Evolutionary conservation across 1,140 invertebrate species (phyloP).

Genomic region (Drosophila lacteicornis): DNA sequence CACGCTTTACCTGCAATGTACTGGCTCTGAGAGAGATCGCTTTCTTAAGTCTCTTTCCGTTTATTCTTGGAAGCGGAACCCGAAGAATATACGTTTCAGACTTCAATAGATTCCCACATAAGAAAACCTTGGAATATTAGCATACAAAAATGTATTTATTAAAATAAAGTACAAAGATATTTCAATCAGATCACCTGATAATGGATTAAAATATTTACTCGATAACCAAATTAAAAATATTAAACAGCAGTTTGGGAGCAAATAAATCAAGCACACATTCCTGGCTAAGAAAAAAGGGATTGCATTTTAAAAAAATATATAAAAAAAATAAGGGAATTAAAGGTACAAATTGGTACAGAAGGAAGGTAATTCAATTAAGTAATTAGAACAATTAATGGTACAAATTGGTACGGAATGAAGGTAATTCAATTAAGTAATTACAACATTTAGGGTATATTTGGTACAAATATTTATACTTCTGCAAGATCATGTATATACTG

Average conservation of each 20-base stretch:
- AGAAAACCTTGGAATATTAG: not conserved
- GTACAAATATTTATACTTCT: not conserved
- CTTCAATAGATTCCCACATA: not conserved
- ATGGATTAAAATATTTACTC: not conserved
- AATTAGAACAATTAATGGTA: not conserved
- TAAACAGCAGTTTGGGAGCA: too few species aligned
- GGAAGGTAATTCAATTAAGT: not conserved
- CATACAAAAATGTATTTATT: slow-evolving; percentile 3
- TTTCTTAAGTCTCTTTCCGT: too few species aligned
- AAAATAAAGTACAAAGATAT: not conserved
- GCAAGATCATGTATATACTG: not conserved
- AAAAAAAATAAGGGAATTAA: not conserved
- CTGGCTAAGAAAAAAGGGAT: not conserved
- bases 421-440: not conserved
- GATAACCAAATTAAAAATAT: not conserved
- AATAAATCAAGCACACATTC: too few species aligned
- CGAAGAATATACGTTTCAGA: too few species aligned
- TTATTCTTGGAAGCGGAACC: too few species aligned
- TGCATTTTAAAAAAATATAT: not conserved
- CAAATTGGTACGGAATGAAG: not conserved
- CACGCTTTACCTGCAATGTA: too few species aligned
- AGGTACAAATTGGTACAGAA: not conserved
- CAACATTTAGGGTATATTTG: not conserved
- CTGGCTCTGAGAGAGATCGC: too few species aligned
- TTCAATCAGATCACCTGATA: not conserved